Evolutionary conservation across 2,113 vertebrate species (phyloP).

Genomic region (Eptatretus burgeri): DNA sequence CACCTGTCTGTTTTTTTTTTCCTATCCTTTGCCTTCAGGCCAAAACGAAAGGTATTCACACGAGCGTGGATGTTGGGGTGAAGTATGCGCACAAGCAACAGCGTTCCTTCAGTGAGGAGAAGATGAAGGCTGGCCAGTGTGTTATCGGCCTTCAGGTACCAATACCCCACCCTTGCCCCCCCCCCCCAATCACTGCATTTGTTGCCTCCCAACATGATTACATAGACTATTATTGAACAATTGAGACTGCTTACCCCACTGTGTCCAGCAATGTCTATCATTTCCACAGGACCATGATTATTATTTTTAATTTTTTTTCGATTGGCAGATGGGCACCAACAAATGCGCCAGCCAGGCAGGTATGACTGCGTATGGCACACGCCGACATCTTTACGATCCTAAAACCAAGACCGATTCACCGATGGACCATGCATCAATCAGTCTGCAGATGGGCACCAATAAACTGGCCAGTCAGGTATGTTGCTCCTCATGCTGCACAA

Average conservation of each 20-base stretch:
- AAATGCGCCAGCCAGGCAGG: slow-evolving; percentile 76
- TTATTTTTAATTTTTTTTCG: too few species aligned
- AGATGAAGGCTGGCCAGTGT: slow-evolving; percentile 50
- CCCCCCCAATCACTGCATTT: neutral
- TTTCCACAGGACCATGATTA: too few species aligned
- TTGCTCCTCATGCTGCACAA: neutral
- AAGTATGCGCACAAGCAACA: slow-evolving; percentile 61
- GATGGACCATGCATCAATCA: slow-evolving; percentile 58
- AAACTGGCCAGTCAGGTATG: slow-evolving; percentile 64
- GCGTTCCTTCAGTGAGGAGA: slow-evolving; percentile 38
- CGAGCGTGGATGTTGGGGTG: slow-evolving; percentile 39
- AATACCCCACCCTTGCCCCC: neutral
- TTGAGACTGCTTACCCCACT: too few species aligned
- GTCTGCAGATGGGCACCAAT: slow-evolving; percentile 81
- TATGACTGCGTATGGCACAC: slow-evolving; percentile 67
- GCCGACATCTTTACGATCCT: slow-evolving; percentile 59
- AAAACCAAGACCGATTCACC: slow-evolving; percentile 46
- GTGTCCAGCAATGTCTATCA: too few species aligned
- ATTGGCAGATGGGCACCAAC: slow-evolving; percentile 59
- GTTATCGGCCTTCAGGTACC: slow-evolving; percentile 58
- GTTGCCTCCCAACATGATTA: neutral
- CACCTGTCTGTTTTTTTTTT: too few species aligned
- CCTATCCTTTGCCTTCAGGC: slow-evolving; percentile 20
- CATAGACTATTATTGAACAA: too few species aligned
- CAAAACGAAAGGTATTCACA: slow-evolving; percentile 49